Evolutionary conservation across 2,888 invertebrate genomes (phyloP), one percentile per base, ranked within the genome.

Genomic region (Macrostomum cliftonense): DNA sequence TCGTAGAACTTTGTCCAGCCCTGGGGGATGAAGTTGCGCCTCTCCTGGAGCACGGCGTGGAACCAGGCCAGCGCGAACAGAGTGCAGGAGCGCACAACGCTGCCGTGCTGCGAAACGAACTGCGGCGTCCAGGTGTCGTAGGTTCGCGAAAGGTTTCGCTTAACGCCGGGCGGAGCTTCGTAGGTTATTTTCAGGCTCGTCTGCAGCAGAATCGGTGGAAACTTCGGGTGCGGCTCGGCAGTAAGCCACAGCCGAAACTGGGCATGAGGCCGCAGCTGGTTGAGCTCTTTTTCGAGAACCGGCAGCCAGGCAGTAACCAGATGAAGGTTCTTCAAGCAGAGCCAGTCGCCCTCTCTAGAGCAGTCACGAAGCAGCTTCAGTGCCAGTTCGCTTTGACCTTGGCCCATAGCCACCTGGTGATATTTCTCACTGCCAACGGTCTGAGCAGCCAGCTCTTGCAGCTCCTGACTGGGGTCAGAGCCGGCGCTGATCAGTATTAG

Each of bases 1-100:
- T 88, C 86, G 68, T 89, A 88, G 63, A 78, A 78, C 63, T 81
- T 83, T 1, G 81, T 81, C 87, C 87, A 88, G 0, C 86, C 83
- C 75, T 86, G 56, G 1, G 89, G 89, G 58, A 89, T 83, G 67
- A 81, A 95, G 46, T 81, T 83, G 51, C 93, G 76, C 39, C 97
- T 76, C 70, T 97, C 95, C 58, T 77, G 76, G 46, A 88, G 75
- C 13, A 91, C 75, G 1, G 93, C 87, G 67, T 93, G 89, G 49
- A 85, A 75, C 76, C 83, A 82, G 54, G 88, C 80, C 14, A 91
- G 71, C 7, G 82, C 79, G 59, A 93, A 79, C 50, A 82, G 64
- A 1, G 77, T 71, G 59, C 76, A 75, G 14, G 68, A 58, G 14
- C 71, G 58, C 12, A 65, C 56, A 1, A 63, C 60, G 50, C 59